Conservation (phyloP, 2,888 invertebrate species). For the Heliconius cydno region DNA sequence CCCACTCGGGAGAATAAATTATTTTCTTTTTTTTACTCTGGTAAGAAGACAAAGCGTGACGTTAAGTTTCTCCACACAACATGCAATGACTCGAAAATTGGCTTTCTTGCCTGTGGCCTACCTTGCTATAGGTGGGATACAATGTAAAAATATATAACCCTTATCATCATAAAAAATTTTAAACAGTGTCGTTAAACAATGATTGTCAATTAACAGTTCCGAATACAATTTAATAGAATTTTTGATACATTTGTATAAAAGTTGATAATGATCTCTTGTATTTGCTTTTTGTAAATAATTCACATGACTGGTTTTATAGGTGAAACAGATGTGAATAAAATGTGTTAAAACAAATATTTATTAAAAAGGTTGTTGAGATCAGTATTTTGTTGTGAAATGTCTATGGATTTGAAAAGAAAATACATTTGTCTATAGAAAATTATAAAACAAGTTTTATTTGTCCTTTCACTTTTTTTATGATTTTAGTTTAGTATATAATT, state of each 20-base stretch:
- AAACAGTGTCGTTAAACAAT: not conserved
- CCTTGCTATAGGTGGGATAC: not conserved
- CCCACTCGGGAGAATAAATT: not conserved
- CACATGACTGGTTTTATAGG: slow-evolving; percentile 82
- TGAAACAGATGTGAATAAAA: slow-evolving; percentile 77
- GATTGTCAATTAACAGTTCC: not conserved
- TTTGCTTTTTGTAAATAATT: slow-evolving; percentile 47
- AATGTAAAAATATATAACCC: not conserved
- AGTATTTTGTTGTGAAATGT: slow-evolving; percentile 67
- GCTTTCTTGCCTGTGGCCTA: too few species aligned
- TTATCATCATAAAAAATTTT: not conserved
- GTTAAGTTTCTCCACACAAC: not conserved
- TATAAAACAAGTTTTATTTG: not conserved
- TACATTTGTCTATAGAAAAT: slow-evolving; percentile 29
- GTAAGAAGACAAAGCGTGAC: not conserved
- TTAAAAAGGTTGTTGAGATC: slow-evolving; percentile 60
- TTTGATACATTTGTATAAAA: slow-evolving; percentile 10
- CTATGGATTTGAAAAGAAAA: slow-evolving; percentile 30
- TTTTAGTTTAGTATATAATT: not conserved
- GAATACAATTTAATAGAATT: slow-evolving; percentile 26
- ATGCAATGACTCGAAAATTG: not conserved
- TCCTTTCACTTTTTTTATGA: not conserved
- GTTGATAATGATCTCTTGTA: slow-evolving; percentile 32
- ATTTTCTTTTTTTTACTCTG: not conserved
- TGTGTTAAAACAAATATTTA: slow-evolving; percentile 45